Evolutionary conservation across 2,888 invertebrate species (phyloP), one percentile per base, ranked within the genome.

Genomic region (Phlogophora meticulosa): DNA sequence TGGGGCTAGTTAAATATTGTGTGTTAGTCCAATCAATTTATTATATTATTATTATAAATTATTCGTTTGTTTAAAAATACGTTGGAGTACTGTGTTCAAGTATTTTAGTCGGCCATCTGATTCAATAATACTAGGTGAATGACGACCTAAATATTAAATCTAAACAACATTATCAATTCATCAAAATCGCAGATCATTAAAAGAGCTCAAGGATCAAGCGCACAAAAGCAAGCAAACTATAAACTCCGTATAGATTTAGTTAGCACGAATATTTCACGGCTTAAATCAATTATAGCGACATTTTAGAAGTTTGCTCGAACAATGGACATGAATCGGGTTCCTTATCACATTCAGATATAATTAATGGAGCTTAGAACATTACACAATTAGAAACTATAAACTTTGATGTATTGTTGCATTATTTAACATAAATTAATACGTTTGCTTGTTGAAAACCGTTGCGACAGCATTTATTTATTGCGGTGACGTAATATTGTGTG

Each of bases 261-360:
- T 65, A 72, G 67, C 69, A 65, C 66, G 53, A 80, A 63, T 72
- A 82, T 75, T 78, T 73, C 66, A 72, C 61, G 56, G 77, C 64
- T 82, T 85, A 85, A 85, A 88, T 88, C 85, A 86, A 86, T 86
- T 88, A 85, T 81, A 78, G 74, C 82, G 85, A 87, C 88, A 84
- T 83, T 87, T 82, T 81, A 82, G 82, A 75, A 85, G 80, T 83
- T 68, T 72, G 75, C 55, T 76, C 67, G 82, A 88, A 88, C 88
- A 88, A 87, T 88, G 72, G 84, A 80, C 83, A 79, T 79, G 83
- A 84, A 79, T 84, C 84, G 80, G 84, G 86, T 83, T 83, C 70
- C 76, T 88, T 88, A 88, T 88, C 89, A 82, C 60, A 40, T 57
- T 63, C 68, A 73, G 85, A 87, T 86, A 87, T 88, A 87, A 88